Base-by-base conservation (phyloP, 2,797 vertebrate genomes). In the Helicolenus hilgendorfi region DNA sequence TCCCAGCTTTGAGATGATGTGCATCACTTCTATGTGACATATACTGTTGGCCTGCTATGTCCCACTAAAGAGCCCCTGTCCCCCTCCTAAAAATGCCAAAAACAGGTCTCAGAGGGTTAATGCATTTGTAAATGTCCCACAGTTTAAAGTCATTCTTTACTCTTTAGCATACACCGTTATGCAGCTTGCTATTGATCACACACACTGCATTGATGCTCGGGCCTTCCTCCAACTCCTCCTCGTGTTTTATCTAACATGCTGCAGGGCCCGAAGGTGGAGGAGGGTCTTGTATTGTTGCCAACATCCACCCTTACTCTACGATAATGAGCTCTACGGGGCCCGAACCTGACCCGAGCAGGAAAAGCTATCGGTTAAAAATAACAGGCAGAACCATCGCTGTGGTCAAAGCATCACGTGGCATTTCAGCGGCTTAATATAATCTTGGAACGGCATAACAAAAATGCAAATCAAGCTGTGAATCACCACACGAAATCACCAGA, bases 281-380 rank as follows among this genome's bases (percentile, higher is more conserved):
- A 77, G 68, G 90, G 84, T 70, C 82, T 92, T 90, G 89, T 87
- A 81, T 83, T 81, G 85, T 91, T 95, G 90, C 92, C 94, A 95
- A 82, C 86, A 92, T 81, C 86, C 82, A 91, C 76, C 84, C 78
- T 38, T 84, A 78, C 84, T 77, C 83, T 36, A 86, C 72, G 29
- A 86, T 94, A 95, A 96, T 96, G 93, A 96, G 93, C 94, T 89
- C 79, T 74, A 36, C 69, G 74, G 89, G 91, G 78, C 81, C 56
- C 83, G 85, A 91, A 92, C 91, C 72, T 27, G 85, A 89, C 92
- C 88, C 58, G 5, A 74, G 72, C 81, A 82, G 78, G 79, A 88
- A 85, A 85, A 78, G 60, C 77, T 85, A 77, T 90, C 83, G 58
- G 83, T 86, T 94, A 93, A 92, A 94, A 95, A 95, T 92, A 96